Base-by-base conservation (phyloP, 2,888 invertebrate species). In the Crepidodera aurea region DNA sequence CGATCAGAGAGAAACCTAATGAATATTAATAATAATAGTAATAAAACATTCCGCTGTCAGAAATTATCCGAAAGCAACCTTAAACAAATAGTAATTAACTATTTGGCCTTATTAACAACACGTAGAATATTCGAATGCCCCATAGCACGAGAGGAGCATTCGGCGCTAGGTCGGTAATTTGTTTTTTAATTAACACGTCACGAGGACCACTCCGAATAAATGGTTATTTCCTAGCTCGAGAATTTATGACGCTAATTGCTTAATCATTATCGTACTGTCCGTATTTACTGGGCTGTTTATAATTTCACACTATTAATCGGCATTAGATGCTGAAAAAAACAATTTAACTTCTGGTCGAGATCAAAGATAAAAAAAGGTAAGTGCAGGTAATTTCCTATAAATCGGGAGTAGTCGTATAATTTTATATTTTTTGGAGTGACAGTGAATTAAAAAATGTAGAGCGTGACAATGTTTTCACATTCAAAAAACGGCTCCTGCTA, bases 141-240 rank as follows among this genome's bases (percentile, higher is more conserved):
- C 12, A n/a, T 37, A 39, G 39, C 39, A 15, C 39, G 39, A 39
- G 39, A 39, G 16, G 12, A 44, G 12, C 29, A 27, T 27, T 48
- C 13, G 48, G 27, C 27, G 29, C 8, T 27, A 2, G 10, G 12
- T 48, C 18, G 51, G 34, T 51, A 51, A 51, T 51, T 37, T 51
- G 51, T 51, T 51, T 51, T 51, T 51, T 51, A 51, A 51, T 51
- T 51, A 51, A 18, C 51, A 51, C 51, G 32, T 51, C 51, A 51
- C 34, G 37, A 37, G 51, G 37, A 18, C 51, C 51, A 51, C 51
- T 51, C 37, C 34, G 19, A 32, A 34, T 37, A 51, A 51, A 51
- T 37, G 37, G 37, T 51, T 37, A 37, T 51, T 51, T 51, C 37
- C 51, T 51, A 34, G 12, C 18, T 34, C 34, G 34, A 37, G 27